Base-by-base conservation (phyloP, 2,888 invertebrate genomes). In the Perizoma affinitatum region DNA sequence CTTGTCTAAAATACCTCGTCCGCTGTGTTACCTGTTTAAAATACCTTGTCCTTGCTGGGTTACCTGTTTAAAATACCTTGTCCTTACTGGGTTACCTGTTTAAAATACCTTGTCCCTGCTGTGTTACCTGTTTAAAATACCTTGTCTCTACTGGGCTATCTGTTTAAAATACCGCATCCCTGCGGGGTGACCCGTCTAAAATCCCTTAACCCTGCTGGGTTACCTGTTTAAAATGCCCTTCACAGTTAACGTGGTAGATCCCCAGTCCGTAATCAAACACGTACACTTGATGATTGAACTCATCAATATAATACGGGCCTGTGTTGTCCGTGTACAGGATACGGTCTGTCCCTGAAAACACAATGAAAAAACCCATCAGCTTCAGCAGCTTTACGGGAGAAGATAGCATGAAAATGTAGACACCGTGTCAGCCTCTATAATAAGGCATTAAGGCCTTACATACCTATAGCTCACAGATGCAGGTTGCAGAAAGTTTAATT, bases 241-340 rank as follows among this genome's bases (percentile, higher is more conserved):
- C 61, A 54, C 87, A 86, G 56, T 75, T 71, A 0, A 82, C 48
- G 22, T 90, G 90, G 58, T 69, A 84, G 6, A 67, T 54, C 0
- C 68, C 69, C 40, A 83, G 58, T 0, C 82, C 85, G 44, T 79
- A 71, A 36, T 87, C 74, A 5, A 75, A 76, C n/a, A 76, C 67
- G 66, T 88, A 90, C 6, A 84, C 79, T 61, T 85, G 79, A 57
- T 90, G 90, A 8, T 84, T 84, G 56, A 68, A 88, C n/a, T 83
- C 80, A 56, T 90, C 90, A n/a, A 86, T 48, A 54, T 68, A 80
- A 58, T 79, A 87, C 0, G 69, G 67, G 0, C 88, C 88, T 1
- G 73, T 61, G 38, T 72, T 65, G 64, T 87, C 82, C 0, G 65
- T 64, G 61, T 85, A 85, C 0, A 79, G 51, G 22, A 85, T 74